Conservation (phyloP, 2,888 invertebrate genomes). For the Rhingia campestris region DNA sequence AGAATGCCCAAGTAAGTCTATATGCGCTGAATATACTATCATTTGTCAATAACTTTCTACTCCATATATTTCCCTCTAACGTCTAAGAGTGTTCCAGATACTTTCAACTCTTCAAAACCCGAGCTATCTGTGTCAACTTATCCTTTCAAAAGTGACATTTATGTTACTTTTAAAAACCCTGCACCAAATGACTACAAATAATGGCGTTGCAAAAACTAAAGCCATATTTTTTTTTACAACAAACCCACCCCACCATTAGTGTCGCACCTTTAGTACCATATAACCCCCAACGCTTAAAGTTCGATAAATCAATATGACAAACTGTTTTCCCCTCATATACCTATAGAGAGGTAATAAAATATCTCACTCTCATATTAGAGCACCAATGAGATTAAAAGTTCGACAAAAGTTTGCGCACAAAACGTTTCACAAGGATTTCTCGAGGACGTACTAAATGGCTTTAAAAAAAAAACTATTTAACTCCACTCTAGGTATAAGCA, state of each 20-base stretch:
- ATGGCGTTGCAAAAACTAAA: no score
- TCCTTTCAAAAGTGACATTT: no score
- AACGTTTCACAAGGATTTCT: neutral
- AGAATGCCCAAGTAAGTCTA: no score
- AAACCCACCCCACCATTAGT: neutral
- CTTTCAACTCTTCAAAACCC: no score
- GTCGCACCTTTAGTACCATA: constrained; percentile 6
- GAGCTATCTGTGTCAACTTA: no score
- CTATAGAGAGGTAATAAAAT: neutral
- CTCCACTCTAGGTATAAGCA: no score
- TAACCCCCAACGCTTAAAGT: neutral
- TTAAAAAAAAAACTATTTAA: constrained; percentile 1
- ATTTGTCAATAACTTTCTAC: no score
- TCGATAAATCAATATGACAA: constrained; percentile 24
- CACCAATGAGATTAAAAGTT: constrained; percentile 60
- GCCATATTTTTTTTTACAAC: neutral
- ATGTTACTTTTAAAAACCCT: no score
- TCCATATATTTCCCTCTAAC: no score
- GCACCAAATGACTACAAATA: no score
- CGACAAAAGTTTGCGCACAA: constrained; percentile 29
- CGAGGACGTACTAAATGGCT: constrained; percentile 34
- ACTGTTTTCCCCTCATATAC: neutral
- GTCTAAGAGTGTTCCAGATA: no score
- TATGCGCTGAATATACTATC: no score
- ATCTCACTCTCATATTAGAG: constrained; percentile 4